Conservation (phyloP, 1,140 invertebrate genomes). For the Chrysomallon squamiferum region DNA sequence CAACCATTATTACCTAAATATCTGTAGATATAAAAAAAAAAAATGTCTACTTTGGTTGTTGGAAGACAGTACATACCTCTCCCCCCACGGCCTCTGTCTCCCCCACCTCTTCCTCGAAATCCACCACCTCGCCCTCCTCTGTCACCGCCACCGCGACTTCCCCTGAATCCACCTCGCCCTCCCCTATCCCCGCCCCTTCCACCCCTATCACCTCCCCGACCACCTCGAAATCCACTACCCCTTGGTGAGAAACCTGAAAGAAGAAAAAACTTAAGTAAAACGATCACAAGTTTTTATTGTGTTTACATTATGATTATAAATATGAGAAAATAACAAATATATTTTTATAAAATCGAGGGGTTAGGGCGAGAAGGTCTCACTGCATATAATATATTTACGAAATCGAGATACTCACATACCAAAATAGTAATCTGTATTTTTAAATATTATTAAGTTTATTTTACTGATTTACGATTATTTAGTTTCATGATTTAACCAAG, state of each 20-base stretch:
- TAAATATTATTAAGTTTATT: neutral
- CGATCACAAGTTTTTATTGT: neutral
- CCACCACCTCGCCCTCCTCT: constrained; percentile 23
- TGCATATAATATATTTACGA: neutral
- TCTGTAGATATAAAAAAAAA: neutral
- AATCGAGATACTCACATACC: neutral
- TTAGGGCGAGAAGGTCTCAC: neutral
- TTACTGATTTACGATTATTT: too few relatives aligned
- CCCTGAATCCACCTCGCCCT: constrained; percentile 24
- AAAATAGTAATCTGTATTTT: neutral
- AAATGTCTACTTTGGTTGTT: neutral
- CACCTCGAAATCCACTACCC: constrained; percentile 46
- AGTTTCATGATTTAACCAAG: too few relatives aligned
- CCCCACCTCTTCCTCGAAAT: constrained; percentile 23
- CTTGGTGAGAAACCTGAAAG: constrained; percentile 48
- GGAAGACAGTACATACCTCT: constrained; percentile 57
- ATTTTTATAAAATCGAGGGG: neutral
- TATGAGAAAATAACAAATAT: neutral
- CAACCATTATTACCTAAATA: too few relatives aligned
- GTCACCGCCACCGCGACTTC: constrained; percentile 30
- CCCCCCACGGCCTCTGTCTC: constrained; percentile 63
- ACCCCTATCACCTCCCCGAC: constrained; percentile 19
- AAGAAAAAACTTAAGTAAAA: constrained; percentile 1
- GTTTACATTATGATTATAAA: neutral
- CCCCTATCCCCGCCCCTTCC: constrained; percentile 11